phyloP scores from a whole-genome alignment of 2,113 vertebrate genomes.

The Coptodon bakossiorum region DNA sequence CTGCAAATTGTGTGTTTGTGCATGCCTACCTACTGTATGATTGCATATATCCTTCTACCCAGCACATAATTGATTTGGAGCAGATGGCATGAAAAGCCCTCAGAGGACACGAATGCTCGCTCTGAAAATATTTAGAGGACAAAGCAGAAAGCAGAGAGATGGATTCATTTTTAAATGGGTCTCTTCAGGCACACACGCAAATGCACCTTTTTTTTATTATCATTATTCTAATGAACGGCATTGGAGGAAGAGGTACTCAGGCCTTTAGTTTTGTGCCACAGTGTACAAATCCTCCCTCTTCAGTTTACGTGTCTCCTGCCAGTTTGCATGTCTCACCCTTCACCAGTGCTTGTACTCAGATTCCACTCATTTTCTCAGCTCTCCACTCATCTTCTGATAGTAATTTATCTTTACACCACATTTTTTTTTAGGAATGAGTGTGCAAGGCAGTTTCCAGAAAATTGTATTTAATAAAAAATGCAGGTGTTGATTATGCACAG shows the following conservation, averaged over 20 bases:
- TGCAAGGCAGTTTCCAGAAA: neutral
- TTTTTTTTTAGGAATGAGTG: neutral
- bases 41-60: neutral
- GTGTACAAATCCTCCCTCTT: neutral
- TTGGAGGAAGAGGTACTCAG: neutral
- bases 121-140: slow-evolving; percentile 14
- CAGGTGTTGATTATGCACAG: neutral
- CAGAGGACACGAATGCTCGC: neutral
- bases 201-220: neutral
- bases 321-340: neutral
- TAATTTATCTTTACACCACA: neutral
- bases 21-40: neutral
- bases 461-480: neutral
- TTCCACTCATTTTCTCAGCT: slow-evolving; percentile 9
- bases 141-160: neutral
- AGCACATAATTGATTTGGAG: slow-evolving; percentile 15
- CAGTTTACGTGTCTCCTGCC: neutral
- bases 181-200: neutral
- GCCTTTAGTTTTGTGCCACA: neutral
- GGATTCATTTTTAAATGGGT: slow-evolving; percentile 6
- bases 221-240: neutral
- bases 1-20: neutral
- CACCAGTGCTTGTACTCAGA: neutral
- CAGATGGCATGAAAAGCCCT: slow-evolving; percentile 35
- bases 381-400: neutral